A percentile compares a stretch with the other conserved stretches of the same genome.
phyloP scores from a whole-genome alignment of 2,888 invertebrate genomes.

The Brachyopa scutellaris region DNA sequence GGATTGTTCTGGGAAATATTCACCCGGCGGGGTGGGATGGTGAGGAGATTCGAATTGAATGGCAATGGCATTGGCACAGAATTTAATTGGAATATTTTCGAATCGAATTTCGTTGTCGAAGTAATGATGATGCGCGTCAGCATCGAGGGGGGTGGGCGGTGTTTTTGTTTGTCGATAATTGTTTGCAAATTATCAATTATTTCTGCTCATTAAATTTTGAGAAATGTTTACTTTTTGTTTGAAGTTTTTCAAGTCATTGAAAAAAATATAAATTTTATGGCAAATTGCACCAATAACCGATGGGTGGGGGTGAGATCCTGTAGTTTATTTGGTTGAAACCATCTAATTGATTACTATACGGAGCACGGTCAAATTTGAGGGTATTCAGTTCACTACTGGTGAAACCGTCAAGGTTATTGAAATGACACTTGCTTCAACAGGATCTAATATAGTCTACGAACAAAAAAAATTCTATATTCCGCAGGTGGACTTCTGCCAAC shows the following conservation, averaged over 20 bases:
- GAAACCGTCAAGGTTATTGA: too few species aligned
- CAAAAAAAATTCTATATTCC: too few species aligned
- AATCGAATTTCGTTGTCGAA: conserved; percentile 37
- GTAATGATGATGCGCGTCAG: conserved; percentile 9
- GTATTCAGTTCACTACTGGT: too few species aligned
- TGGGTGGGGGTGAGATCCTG: too few species aligned
- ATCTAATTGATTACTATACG: too few species aligned
- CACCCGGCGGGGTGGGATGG: background rate
- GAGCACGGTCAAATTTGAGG: too few species aligned
- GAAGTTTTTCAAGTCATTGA: conserved; percentile 7
- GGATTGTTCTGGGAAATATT: conserved; percentile 37
- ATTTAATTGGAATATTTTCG: conserved; percentile 57
- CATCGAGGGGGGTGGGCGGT: background rate
- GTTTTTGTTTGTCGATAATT: conserved; percentile 32
- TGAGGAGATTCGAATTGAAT: conserved; percentile 24
- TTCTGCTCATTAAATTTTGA: conserved; percentile 34
- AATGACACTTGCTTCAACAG: too few species aligned
- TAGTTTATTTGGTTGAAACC: too few species aligned
- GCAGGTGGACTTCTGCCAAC: too few species aligned
- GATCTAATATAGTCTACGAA: too few species aligned
- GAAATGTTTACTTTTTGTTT: conserved; percentile 18
- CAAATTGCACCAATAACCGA: too few species aligned
- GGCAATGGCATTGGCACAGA: conserved; percentile 28
- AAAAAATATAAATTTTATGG: too few species aligned
- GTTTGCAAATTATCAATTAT: conserved; percentile 45